Percentiles rank a stretch among this genome's conserved stretches.
phyloP scores from a whole-genome alignment of 64 coral and sea anemone genomes.

The Montipora capricornis region DNA sequence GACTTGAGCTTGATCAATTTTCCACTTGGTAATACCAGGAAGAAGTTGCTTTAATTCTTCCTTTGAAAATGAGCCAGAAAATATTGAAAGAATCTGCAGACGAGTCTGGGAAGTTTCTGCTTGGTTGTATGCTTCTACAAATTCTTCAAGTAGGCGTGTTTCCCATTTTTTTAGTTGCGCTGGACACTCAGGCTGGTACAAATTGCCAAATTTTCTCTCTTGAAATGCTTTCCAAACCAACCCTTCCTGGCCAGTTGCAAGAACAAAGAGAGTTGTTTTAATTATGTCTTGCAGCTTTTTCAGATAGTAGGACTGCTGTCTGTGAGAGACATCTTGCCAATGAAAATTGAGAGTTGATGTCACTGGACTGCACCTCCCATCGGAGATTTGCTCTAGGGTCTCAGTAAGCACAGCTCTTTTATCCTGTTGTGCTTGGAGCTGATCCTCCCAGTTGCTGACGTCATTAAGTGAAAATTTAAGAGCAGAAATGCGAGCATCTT shows the following conservation, averaged over 20 bases:
- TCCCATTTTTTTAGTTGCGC: neutral
- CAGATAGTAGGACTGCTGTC: constrained; percentile 66
- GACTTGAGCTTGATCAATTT: constrained; percentile 17
- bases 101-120: constrained; percentile 19
- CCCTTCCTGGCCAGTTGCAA: constrained; percentile 63
- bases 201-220: constrained; percentile 3
- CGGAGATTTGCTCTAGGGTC: neutral
- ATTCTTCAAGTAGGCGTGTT: constrained; percentile 13
- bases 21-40: constrained; percentile 13
- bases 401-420: constrained; percentile 9
- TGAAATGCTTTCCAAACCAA: constrained; percentile 47
- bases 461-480: neutral
- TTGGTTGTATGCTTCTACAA: constrained; percentile 5
- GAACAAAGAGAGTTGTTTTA: constrained; percentile 16
- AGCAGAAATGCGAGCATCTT: neutral
- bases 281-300: constrained; percentile 59
- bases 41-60: neutral
- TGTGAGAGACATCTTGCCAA: constrained; percentile 39
- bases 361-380: constrained; percentile 38
- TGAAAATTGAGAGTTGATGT: constrained; percentile 60
- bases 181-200: neutral
- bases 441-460: constrained; percentile 50
- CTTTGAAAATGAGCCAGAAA: constrained; percentile 23
- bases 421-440: constrained; percentile 30
- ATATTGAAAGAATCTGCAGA: constrained; percentile 24